A percentile compares a stretch with the other conserved stretches of the same genome.
These are phyloP conservation scores for Percina caprodes DNA, from an alignment of 2,113 vertebrate genomes.

Conservation along the genomic window DNA sequence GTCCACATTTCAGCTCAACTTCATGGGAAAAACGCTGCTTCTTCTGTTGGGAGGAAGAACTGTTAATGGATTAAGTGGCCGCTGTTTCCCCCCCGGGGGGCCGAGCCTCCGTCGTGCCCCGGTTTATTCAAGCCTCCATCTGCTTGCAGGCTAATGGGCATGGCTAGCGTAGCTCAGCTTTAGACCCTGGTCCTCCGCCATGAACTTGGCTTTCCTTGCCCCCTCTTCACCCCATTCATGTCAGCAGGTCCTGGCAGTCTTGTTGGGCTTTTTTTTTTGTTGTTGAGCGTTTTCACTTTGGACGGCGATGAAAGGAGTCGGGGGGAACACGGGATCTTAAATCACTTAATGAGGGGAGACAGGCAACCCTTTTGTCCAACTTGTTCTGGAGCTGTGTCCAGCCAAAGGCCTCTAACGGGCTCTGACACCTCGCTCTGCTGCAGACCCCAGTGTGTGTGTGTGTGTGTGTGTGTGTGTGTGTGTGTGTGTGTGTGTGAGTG, in stretches of 20 bases:
- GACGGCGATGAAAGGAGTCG: conserved; percentile 77
- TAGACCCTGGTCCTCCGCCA: conserved; percentile 66
- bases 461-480: conserved; percentile 36
- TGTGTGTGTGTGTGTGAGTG: conserved; percentile 12
- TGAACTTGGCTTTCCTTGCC: conserved; percentile 76
- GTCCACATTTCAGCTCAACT: conserved; percentile 67
- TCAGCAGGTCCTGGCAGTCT: conserved; percentile 72
- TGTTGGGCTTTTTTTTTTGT: conserved; percentile 73
- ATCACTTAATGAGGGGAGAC: conserved; percentile 84
- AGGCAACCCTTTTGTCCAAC: conserved; percentile 80
- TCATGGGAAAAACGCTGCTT: conserved; percentile 76
- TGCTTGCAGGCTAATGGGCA: conserved; percentile 67
- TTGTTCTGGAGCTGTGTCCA: conserved; percentile 78
- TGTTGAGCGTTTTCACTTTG: conserved; percentile 78
- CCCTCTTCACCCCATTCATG: conserved; percentile 75
- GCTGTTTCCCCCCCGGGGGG: conserved; percentile 64
- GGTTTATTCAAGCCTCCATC: conserved; percentile 61
- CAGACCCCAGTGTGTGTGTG: conserved; percentile 50
- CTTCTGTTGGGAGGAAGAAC: conserved; percentile 60
- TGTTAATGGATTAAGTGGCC: conserved; percentile 75
- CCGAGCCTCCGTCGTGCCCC: conserved; percentile 40
- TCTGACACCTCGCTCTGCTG: conserved; percentile 76
- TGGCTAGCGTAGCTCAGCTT: conserved; percentile 70
- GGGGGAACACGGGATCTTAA: conserved; percentile 80
- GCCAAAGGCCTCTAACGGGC: conserved; percentile 77